Evolutionary conservation across 1,140 invertebrate genomes (phyloP).

Genomic region (Linepithema humile): DNA sequence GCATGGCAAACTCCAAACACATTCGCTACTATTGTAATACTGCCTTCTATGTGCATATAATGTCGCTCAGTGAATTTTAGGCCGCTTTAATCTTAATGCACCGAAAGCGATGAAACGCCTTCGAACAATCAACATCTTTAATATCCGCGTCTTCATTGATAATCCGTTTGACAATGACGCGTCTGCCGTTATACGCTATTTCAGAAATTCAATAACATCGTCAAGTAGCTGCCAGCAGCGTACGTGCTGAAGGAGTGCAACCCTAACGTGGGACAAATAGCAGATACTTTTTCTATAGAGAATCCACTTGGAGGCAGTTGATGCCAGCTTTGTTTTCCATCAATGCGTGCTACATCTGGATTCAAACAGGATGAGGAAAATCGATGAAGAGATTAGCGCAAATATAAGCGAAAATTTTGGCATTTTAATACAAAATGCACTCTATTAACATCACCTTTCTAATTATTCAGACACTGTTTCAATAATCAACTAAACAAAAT

Average conservation of each 20-base stretch:
- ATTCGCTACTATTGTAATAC: too few relatives aligned
- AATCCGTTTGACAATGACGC: too few relatives aligned
- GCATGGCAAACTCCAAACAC: too few relatives aligned
- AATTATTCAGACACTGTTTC: not conserved
- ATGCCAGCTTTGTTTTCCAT: constrained; percentile 40
- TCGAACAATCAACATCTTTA: too few relatives aligned
- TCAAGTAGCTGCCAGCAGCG: constrained; percentile 7
- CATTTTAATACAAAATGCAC: not conserved
- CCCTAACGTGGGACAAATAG: constrained; percentile 32
- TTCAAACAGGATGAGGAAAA: not conserved
- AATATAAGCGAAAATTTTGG: not conserved
- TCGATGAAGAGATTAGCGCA: constrained; percentile 6
- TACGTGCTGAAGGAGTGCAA: constrained; percentile 48
- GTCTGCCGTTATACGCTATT: not conserved
- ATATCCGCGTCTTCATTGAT: too few relatives aligned
- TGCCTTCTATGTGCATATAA: too few relatives aligned
- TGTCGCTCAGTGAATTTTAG: too few relatives aligned
- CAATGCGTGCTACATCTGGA: constrained; percentile 51
- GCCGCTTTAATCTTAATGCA: too few relatives aligned
- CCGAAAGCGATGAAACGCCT: too few relatives aligned
- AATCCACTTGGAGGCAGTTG: not conserved
- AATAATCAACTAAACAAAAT: too few relatives aligned
- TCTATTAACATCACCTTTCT: not conserved
- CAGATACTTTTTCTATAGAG: constrained; percentile 37
- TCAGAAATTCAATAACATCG: constrained; percentile 36